Base-by-base conservation (phyloP, 1,140 invertebrate genomes). In the Listronotus oregonensis region DNA sequence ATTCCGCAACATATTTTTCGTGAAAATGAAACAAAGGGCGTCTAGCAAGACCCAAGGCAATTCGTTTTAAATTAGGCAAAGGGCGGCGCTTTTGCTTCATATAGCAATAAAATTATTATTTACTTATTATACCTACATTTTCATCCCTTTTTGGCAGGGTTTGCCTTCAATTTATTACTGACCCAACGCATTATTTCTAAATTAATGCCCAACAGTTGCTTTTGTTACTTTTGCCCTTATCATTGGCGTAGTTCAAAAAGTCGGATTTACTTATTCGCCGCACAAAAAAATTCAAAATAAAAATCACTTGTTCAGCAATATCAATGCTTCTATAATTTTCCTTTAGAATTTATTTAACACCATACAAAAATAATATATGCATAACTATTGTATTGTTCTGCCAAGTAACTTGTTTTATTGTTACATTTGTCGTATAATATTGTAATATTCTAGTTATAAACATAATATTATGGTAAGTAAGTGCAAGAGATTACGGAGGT, bases 11-110 rank as follows among this genome's bases (percentile, higher is more conserved):
- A 10, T 10, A 37, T 1, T 18, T 21, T 49, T 49, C 46, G 15
- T 49, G 15, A 49, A 12, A 49, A 49, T 49, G 46, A 49, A 49
- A 49, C 46, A 49, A 49, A 49, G 46, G 46, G n/a, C n/a, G n/a
- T n/a, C 9, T 11, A 21, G 18, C 46, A 49, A 12, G 46, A 17
- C 46, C 46, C 18, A 49, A 49, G 46, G 46, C 46, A 44, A 44
- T 44, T 44, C 43, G n/a, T 44, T 44, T 44, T 7, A n/a, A 49
- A 49, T 49, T 49, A 49, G 46, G 46, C 7, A 49, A 49, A 49
- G 43, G 43, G 43, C 10, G n/a, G 3, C 1, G 46, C 46, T 21
- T 49, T 49, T 15, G 46, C 46, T 21, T 27, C 46, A 49, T 12
- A 15, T 11, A 10, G 46, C 46, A 49, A 49, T 49, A 49, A 49